phyloP scores from a whole-genome alignment of 2,797 vertebrate genomes.

The Mormyrus proboscirostris region DNA sequence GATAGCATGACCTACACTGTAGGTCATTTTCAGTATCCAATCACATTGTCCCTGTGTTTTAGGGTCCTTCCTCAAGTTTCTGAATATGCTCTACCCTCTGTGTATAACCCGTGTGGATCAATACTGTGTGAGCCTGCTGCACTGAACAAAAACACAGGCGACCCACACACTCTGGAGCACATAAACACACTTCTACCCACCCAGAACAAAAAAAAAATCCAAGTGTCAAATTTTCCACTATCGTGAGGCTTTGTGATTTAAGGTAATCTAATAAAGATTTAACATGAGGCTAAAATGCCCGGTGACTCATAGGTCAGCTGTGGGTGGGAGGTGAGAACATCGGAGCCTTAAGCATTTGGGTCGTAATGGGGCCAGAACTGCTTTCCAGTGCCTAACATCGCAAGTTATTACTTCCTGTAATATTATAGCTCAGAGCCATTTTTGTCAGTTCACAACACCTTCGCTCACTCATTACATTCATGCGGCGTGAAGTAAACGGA shows the following conservation, averaged over 20 bases:
- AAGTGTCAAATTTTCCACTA: conserved; percentile 48
- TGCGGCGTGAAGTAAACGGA: conserved; percentile 21
- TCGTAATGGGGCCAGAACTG: conserved; percentile 56
- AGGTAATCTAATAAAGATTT: conserved; percentile 72
- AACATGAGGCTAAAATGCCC: conserved; percentile 62
- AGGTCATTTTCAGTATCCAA: not conserved
- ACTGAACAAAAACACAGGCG: not conserved
- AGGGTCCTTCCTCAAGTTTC: not conserved
- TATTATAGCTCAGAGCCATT: conserved; percentile 47
- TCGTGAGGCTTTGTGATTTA: conserved; percentile 55
- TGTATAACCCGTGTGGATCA: not conserved
- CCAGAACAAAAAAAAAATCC: conserved; percentile 26
- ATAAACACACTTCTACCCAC: conserved; percentile 11
- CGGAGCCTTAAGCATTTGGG: conserved; percentile 54
- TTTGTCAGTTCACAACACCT: conserved; percentile 9
- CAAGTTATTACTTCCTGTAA: conserved; percentile 53
- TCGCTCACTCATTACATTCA: conserved; percentile 1
- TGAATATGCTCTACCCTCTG: not conserved
- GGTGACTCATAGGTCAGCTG: conserved; percentile 74
- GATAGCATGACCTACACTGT: not conserved
- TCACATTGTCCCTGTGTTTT: not conserved
- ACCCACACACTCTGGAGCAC: not conserved
- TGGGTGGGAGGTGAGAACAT: conserved; percentile 69
- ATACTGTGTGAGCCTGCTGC: not conserved
- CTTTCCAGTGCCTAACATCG: conserved; percentile 50